Percentiles rank a stretch among this genome's conserved stretches.
Evolutionary conservation across 2,888 invertebrate species (phyloP).

Genomic region (Oscheius onirici): DNA sequence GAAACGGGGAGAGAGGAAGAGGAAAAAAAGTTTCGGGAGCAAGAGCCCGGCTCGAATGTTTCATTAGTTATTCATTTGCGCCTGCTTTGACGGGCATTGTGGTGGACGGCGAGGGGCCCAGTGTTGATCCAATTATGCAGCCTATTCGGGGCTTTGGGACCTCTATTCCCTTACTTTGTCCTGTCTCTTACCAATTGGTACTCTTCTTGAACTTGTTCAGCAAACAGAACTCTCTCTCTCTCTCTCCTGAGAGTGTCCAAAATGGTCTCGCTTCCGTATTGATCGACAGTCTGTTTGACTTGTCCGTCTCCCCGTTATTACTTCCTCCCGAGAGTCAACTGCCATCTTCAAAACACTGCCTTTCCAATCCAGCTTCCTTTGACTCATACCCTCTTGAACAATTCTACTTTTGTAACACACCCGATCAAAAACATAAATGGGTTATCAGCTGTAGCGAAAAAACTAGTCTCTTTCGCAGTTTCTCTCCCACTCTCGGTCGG

Average conservation of each 20-base stretch:
- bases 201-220: not conserved
- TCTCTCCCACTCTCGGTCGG: too few relatives aligned
- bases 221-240: not conserved
- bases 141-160: not conserved
- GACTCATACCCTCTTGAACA: not conserved
- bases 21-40: slow-evolving; percentile 1
- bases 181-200: slow-evolving; percentile 5
- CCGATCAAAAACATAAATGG: too few relatives aligned
- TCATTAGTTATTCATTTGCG: slow-evolving; percentile 34
- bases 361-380: not conserved
- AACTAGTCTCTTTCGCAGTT: not conserved
- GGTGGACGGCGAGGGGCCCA: slow-evolving; percentile 10
- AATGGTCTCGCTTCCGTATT: slow-evolving; percentile 20
- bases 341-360: not conserved
- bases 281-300: slow-evolving; percentile 29
- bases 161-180: not conserved
- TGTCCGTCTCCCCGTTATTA: slow-evolving; percentile 27
- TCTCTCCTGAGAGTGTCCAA: not conserved
- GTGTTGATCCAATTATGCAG: slow-evolving; percentile 28
- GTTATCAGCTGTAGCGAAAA: not conserved
- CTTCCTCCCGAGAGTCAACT: slow-evolving; percentile 5
- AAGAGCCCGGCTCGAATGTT: slow-evolving; percentile 6
- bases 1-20: not conserved
- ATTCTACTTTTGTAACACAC: not conserved
- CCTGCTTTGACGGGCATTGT: slow-evolving; percentile 29